phyloP scores from a whole-genome alignment of 2,888 invertebrate genomes.

The Tanytarsus gracilentus region DNA sequence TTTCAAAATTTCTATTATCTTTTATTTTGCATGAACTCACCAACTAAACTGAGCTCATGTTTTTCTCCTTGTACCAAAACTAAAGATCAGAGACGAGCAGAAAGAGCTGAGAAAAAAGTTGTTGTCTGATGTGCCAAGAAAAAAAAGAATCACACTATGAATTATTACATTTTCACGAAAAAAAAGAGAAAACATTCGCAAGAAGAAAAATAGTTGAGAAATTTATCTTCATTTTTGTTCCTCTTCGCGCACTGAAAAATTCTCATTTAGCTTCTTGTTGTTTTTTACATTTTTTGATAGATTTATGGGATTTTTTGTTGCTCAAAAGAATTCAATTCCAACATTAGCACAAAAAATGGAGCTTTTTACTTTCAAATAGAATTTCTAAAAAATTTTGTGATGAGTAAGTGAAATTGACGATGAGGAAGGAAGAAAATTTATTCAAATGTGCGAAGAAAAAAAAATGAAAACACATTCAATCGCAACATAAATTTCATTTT shows the following conservation, averaged over 20 bases:
- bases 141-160: not conserved
- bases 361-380: too few species aligned
- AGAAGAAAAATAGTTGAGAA: conserved; percentile 18
- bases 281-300: not conserved
- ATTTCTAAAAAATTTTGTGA: not conserved
- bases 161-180: not conserved
- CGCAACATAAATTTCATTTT: conserved; percentile 18
- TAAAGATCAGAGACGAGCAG: not conserved
- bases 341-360: not conserved
- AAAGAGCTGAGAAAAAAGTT: not conserved
- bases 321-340: not conserved
- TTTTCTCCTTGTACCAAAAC: too few species aligned
- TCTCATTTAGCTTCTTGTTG: not conserved
- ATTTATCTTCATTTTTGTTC: conserved; percentile 22
- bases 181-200: not conserved
- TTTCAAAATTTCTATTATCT: too few species aligned
- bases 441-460: conserved; percentile 4
- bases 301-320: conserved; percentile 14
- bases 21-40: too few species aligned
- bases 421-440: not conserved
- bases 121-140: not conserved
- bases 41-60: too few species aligned
- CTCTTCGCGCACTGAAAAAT: conserved; percentile 15
- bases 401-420: not conserved
- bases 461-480: not conserved